phyloP scores from a whole-genome alignment of 2,113 vertebrate species.

The Hippocampus comes region DNA sequence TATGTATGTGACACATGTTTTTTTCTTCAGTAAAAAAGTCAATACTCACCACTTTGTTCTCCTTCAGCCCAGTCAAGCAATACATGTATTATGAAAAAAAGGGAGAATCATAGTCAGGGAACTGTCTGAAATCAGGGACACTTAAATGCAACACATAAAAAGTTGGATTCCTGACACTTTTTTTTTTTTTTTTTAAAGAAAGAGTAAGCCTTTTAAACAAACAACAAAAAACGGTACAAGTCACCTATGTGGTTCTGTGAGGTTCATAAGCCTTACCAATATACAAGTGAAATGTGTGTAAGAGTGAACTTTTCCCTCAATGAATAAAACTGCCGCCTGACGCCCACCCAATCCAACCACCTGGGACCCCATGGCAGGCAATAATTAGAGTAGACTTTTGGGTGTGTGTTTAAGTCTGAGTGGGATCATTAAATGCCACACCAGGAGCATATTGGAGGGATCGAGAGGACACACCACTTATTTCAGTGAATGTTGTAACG shows the following conservation, averaged over 20 bases:
- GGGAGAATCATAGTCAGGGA: background rate
- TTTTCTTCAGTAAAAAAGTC: background rate
- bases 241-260: background rate
- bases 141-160: background rate
- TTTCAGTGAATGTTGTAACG: conserved; percentile 50
- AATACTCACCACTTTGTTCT: conserved; percentile 72
- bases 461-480: conserved; percentile 30
- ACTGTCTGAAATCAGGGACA: background rate
- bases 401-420: conserved; percentile 17
- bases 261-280: background rate
- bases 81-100: conserved; percentile 19
- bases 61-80: conserved; percentile 59
- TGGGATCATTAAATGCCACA: conserved; percentile 67
- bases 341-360: conserved; percentile 10
- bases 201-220: background rate
- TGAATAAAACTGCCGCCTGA: conserved; percentile 1
- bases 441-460: conserved; percentile 10
- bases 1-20: background rate
- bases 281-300: background rate
- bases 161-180: background rate
- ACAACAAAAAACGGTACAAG: background rate
- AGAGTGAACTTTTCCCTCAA: background rate
- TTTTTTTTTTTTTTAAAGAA: background rate
- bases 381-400: conserved; percentile 12
- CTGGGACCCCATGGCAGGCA: conserved; percentile 21